These are phyloP conservation scores for Protosalanx chinensis DNA, from an alignment of 2,797 vertebrate species.

Conservation along the genomic window DNA sequence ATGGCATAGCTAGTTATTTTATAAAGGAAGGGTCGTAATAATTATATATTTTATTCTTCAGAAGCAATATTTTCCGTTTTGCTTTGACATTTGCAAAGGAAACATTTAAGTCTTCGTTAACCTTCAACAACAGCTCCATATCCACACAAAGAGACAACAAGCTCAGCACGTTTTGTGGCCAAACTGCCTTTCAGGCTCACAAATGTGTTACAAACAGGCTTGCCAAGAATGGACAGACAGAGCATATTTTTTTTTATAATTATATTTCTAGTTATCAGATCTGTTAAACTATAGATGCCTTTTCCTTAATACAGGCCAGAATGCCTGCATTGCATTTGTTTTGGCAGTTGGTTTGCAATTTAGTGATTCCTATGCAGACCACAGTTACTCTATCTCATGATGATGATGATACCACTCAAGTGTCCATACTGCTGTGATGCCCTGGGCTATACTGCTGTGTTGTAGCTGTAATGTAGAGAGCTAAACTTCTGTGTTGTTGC, in stretches of 20 bases:
- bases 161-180: conserved; percentile 1
- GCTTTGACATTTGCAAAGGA: neutral
- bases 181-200: conserved; percentile 7
- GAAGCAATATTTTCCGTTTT: neutral
- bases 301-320: neutral
- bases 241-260: neutral
- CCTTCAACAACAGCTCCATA: neutral
- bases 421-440: too few relatives aligned
- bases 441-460: too few relatives aligned
- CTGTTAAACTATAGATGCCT: neutral
- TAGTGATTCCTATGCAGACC: neutral
- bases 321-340: neutral
- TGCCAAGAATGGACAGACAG: conserved; percentile 17
- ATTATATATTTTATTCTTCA: too few relatives aligned
- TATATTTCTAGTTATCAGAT: neutral
- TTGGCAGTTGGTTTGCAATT: neutral
- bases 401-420: too few relatives aligned
- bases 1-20: too few relatives aligned
- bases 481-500: neutral
- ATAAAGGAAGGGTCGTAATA: neutral
- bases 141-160: conserved; percentile 2
- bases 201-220: conserved; percentile 1
- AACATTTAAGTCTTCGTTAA: conserved; percentile 3
- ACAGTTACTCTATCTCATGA: neutral
- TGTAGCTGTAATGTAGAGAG: too few relatives aligned